Evolutionary conservation across 2,113 vertebrate genomes (phyloP).

Genomic region (Trematomus loennbergii): DNA sequence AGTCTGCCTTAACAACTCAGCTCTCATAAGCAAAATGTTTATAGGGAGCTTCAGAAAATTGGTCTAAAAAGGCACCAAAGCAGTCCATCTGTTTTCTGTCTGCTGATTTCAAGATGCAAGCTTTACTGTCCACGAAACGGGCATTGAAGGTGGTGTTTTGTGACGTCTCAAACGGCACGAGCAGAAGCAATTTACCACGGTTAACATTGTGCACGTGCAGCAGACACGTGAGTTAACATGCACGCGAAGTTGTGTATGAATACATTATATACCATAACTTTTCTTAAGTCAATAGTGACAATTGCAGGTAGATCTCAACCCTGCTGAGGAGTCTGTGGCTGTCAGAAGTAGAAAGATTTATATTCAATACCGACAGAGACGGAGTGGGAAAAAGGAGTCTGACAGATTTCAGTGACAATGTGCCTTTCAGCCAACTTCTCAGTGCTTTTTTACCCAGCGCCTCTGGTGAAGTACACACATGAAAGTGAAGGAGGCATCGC

Average conservation of each 20-base stretch:
- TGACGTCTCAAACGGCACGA: conserved; percentile 6
- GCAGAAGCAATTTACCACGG: conserved; percentile 21
- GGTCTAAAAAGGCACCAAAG: conserved; percentile 11
- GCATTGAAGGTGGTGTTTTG: background rate
- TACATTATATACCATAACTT: conserved; percentile 67
- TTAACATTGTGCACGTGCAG: background rate
- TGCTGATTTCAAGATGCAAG: conserved; percentile 5
- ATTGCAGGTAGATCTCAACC: conserved; percentile 52
- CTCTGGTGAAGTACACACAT: conserved; percentile 74
- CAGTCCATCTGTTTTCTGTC: background rate
- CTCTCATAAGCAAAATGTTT: conserved; percentile 13
- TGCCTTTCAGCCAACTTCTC: conserved; percentile 66
- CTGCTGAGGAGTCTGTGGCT: conserved; percentile 41
- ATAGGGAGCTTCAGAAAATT: conserved; percentile 10
- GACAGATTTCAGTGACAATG: conserved; percentile 75
- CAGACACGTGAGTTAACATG: conserved; percentile 17
- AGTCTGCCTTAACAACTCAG: conserved; percentile 3
- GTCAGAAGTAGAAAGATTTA: conserved; percentile 52
- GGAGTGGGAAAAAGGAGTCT: conserved; percentile 58
- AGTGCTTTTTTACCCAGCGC: conserved; percentile 54
- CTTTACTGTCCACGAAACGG: background rate
- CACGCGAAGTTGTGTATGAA: background rate
- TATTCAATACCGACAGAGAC: conserved; percentile 28
- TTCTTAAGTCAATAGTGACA: conserved; percentile 64
- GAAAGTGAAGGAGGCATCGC: conserved; percentile 66